Base-by-base conservation (phyloP, 2,888 invertebrate genomes). In the Dione vanillae region DNA sequence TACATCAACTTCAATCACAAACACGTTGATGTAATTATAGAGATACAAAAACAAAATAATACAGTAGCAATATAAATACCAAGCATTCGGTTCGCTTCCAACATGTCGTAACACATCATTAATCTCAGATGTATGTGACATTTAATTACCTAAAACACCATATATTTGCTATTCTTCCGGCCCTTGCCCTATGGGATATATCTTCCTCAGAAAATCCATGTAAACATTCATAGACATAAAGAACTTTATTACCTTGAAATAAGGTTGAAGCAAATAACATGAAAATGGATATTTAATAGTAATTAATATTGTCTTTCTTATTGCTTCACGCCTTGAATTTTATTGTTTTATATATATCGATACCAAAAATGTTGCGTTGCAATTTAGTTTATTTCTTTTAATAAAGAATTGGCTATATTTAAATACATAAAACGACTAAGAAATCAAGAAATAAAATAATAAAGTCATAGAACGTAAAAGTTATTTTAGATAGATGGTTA, bases 111-210 rank as follows among this genome's bases (percentile, higher is more conserved):
- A 91, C 92, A 92, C 90, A 89, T 92, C 92, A 92, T 93, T 93
- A 92, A 93, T 92, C 90, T 90, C 88, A 89, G 91, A 92, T 92
- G 87, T 91, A 93, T 92, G 91, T 90, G 92, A 92, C 92, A 92
- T 93, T 92, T 92, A 92, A 93, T 93, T 93, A 93, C 92, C 92
- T 91, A 91, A 91, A 91, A 91, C 91, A 92, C 91, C 91, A 92
- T 93, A 92, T 91, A 92, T 92, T 90, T 86, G 82, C 82, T 84
- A 85, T 90, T 91, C 92, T 92, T 92, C 92, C 92, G 89, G 85
- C 85, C 82, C 83, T 80, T 79, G 80, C 85, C 86, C 83, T 83
- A 83, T 80, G 83, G 82, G 80, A 82, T 74, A 80, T 76, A 76
- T 81, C 76, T 79, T 75, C 77, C 65, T 59, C 19, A 37, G 66